These are phyloP conservation scores for Carollia perspicillata DNA, from an alignment of 2,113 vertebrate genomes.

Conservation along the genomic window DNA sequence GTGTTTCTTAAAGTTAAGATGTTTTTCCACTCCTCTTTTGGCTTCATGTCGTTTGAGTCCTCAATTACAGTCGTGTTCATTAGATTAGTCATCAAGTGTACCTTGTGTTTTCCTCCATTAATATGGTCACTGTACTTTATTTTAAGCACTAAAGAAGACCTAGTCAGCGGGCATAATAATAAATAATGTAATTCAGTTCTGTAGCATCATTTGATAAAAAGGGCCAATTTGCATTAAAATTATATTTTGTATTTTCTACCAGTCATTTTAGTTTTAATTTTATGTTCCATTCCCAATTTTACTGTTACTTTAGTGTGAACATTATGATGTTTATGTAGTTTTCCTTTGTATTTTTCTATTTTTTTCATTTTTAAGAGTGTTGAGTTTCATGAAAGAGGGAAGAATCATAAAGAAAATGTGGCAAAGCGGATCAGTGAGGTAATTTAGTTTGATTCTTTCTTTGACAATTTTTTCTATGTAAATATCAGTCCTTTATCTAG, in stretches of 20 bases:
- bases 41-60: neutral
- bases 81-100: constrained; percentile 11
- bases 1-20: neutral
- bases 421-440: constrained; percentile 95
- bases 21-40: neutral
- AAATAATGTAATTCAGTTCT: neutral
- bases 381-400: constrained; percentile 98
- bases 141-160: constrained; percentile 52
- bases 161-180: neutral
- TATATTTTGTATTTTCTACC: constrained; percentile 28
- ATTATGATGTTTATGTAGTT: neutral
- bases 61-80: neutral
- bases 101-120: constrained; percentile 26
- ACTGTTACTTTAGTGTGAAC: constrained; percentile 5
- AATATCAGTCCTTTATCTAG: constrained; percentile 37
- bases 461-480: constrained; percentile 49
- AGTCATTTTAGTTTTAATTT: constrained; percentile 4
- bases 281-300: neutral
- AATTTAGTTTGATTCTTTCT: constrained; percentile 63
- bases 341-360: constrained; percentile 40
- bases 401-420: constrained; percentile 99
- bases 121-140: neutral
- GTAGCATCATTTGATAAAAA: constrained; percentile 26
- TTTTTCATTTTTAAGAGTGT: constrained; percentile 85
- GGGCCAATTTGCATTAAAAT: constrained; percentile 2